A percentile compares a stretch with the other conserved stretches of the same genome.
Evolutionary conservation across 2,113 vertebrate genomes (phyloP).

Genomic region (Naja naja): DNA sequence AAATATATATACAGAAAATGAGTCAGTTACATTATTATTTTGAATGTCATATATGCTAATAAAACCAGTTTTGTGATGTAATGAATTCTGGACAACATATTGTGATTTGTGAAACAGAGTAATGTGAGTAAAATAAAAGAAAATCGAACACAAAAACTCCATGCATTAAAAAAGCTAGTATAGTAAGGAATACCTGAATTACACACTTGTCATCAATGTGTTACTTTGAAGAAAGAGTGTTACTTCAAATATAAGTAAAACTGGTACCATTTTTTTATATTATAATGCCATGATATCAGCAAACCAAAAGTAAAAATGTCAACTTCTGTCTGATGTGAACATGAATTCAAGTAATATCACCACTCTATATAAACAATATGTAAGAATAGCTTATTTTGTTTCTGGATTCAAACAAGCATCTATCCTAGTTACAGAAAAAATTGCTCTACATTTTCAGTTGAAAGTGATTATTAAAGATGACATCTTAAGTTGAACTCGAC

Average conservation of each 20-base stretch:
- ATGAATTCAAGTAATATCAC: not conserved
- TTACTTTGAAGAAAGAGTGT: not conserved
- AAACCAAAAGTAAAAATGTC: not conserved
- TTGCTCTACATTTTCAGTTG: not conserved
- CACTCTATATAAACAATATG: not conserved
- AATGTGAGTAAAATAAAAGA: not conserved
- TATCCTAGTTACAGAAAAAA: not conserved
- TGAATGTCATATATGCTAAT: not conserved
- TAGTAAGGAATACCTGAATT: not conserved
- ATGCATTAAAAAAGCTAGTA: not conserved
- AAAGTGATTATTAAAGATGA: accelerated
- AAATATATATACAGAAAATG: not conserved
- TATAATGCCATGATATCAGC: not conserved
- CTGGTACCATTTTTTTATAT: not conserved
- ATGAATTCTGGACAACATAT: conserved; percentile 21
- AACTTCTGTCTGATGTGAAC: not conserved
- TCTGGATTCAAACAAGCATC: conserved; percentile 3
- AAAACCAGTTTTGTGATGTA: not conserved
- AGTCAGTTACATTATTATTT: not conserved
- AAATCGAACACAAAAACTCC: not conserved
- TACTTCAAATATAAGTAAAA: not conserved
- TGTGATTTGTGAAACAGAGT: not conserved
- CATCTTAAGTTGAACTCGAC: not conserved
- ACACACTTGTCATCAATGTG: not conserved
- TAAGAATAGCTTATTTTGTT: not conserved